These are phyloP conservation scores for Catamblyrhynchus diadema DNA, from an alignment of 2,797 vertebrate genomes.

Conservation along the genomic window DNA sequence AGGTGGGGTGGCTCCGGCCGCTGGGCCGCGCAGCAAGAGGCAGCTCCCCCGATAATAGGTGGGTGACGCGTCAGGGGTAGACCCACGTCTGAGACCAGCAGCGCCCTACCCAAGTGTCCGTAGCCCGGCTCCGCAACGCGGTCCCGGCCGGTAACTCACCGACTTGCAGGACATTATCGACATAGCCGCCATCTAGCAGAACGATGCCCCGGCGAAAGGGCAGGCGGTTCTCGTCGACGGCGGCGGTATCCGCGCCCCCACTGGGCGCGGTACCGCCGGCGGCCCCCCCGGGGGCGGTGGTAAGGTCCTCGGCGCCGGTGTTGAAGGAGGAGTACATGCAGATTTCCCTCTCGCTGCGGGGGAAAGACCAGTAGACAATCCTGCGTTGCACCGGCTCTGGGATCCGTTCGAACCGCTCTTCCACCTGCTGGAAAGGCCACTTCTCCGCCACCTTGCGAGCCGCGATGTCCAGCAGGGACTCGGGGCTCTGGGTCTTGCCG, in stretches of 20 bases:
- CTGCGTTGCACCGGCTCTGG: slow-evolving; percentile 93
- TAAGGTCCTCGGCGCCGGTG: slow-evolving; percentile 83
- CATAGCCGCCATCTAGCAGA: slow-evolving; percentile 90
- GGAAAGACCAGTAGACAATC: slow-evolving; percentile 97
- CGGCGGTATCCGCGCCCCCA: slow-evolving; percentile 18
- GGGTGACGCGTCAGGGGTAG: neutral
- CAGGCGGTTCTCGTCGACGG: slow-evolving; percentile 81
- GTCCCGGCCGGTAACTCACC: slow-evolving; percentile 82
- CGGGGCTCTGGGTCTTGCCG: slow-evolving; percentile 86
- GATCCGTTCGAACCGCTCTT: slow-evolving; percentile 94
- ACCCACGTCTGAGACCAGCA: neutral
- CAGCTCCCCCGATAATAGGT: neutral
- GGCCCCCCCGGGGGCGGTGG: slow-evolving; percentile 50
- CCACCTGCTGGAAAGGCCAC: slow-evolving; percentile 94
- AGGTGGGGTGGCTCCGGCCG: neutral
- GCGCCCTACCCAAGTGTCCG: neutral
- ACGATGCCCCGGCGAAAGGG: slow-evolving; percentile 91
- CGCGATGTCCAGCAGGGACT: slow-evolving; percentile 91
- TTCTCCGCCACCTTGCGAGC: slow-evolving; percentile 92
- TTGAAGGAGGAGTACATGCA: slow-evolving; percentile 97
- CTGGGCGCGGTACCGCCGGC: neutral
- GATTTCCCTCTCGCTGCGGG: slow-evolving; percentile 92
- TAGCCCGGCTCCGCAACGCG: neutral
- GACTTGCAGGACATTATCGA: slow-evolving; percentile 96
- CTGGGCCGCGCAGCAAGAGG: neutral